Percentiles rank a stretch among this genome's conserved stretches.
Conservation (phyloP, 2,113 vertebrate genomes). For the Halcyon senegalensis region DNA sequence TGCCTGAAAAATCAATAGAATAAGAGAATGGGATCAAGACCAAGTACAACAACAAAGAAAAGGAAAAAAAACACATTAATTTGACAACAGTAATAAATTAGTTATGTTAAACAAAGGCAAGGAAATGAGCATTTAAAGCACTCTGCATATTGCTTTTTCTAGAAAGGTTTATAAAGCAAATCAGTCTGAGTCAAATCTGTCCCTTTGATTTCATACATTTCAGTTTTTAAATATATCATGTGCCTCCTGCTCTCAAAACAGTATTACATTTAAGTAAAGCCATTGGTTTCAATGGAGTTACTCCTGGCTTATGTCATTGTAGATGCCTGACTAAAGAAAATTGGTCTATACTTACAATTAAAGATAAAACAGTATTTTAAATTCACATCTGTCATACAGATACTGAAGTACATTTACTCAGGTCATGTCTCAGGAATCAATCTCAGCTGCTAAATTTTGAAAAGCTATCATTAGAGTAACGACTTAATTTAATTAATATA, state of each 20-base stretch:
- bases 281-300: slow-evolving; percentile 15
- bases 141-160: not conserved
- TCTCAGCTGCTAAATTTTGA: not conserved
- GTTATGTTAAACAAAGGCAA: not conserved
- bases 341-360: not conserved
- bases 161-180: not conserved
- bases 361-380: slow-evolving; percentile 18
- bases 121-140: not conserved
- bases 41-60: not conserved
- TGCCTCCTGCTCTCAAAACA: not conserved
- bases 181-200: not conserved
- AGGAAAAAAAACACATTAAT: not conserved
- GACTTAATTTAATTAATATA: slow-evolving; percentile 5
- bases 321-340: not conserved
- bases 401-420: not conserved
- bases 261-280: not conserved
- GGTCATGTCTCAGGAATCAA: not conserved
- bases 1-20: slow-evolving; percentile 37
- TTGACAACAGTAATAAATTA: slow-evolving; percentile 16
- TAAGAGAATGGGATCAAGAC: slow-evolving; percentile 31
- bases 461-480: not conserved
- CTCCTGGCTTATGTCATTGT: not conserved
- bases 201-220: not conserved
- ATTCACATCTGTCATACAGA: not conserved
- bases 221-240: not conserved